Percentiles rank a stretch among this genome's conserved stretches.
Conservation (phyloP, 2,888 invertebrate genomes). For the Spodoptera exigua region DNA sequence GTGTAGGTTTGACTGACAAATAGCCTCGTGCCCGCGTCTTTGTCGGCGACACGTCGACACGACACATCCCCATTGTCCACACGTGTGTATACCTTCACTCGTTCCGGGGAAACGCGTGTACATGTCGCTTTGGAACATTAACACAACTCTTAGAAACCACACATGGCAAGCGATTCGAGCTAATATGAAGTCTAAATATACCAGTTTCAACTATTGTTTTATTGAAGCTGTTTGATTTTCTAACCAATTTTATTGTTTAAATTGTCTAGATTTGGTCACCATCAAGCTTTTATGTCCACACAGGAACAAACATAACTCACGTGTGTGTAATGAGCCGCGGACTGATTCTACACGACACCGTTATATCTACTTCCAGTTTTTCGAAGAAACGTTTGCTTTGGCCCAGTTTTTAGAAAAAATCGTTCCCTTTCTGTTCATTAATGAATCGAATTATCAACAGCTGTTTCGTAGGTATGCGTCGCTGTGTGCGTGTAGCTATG, state of each 20-base stretch:
- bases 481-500: conserved; percentile 1
- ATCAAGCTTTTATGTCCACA: conserved; percentile 53
- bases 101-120: conserved; percentile 66
- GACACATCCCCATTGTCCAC: conserved; percentile 73
- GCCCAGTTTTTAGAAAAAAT: conserved; percentile 65
- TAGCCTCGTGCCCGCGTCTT: conserved; percentile 75
- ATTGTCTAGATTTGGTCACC: conserved; percentile 43
- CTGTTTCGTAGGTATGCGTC: conserved; percentile 18
- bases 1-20: conserved; percentile 77
- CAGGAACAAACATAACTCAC: conserved; percentile 65
- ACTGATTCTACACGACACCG: conserved; percentile 67
- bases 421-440: conserved; percentile 55
- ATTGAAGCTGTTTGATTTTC: conserved; percentile 26
- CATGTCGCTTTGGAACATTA: conserved; percentile 39
- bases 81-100: conserved; percentile 61
- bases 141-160: conserved; percentile 46
- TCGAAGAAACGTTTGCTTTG: conserved; percentile 71
- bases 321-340: conserved; percentile 52
- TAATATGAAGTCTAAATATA: conserved; percentile 28
- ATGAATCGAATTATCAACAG: conserved; percentile 43
- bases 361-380: conserved; percentile 73
- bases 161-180: conserved; percentile 31
- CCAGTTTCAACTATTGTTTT: conserved; percentile 20
- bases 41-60: conserved; percentile 77
- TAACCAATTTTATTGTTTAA: conserved; percentile 36